Evolutionary conservation across 1,140 invertebrate genomes (phyloP).

Genomic region (Oscheius sp.): DNA sequence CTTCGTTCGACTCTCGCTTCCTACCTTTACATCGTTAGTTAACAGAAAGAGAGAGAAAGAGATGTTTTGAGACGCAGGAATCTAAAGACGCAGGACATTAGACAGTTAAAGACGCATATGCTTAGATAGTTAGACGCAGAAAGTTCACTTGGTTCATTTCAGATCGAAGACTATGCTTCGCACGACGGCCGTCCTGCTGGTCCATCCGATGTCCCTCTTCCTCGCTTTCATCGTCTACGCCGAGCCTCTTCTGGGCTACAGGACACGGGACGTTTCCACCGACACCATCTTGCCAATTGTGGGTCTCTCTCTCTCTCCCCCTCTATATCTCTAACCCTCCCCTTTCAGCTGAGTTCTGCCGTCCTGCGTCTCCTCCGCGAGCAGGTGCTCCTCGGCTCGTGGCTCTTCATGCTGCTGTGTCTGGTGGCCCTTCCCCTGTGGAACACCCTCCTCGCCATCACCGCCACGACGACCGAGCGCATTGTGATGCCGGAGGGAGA

Average conservation of each 20-base stretch:
- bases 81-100: neutral
- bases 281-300: neutral
- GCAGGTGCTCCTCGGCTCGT: constrained; percentile 1
- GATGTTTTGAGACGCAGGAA: too few relatives aligned
- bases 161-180: neutral
- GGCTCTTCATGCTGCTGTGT: neutral
- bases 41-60: too few relatives aligned
- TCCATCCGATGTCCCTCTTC: neutral
- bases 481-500: neutral
- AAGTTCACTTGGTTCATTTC: neutral
- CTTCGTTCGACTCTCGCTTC: neutral
- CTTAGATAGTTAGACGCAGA: neutral
- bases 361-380: neutral
- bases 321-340: neutral
- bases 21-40: neutral
- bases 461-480: neutral
- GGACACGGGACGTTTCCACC: neutral
- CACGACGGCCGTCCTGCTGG: neutral
- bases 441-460: neutral
- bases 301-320: neutral
- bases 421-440: constrained; percentile 2
- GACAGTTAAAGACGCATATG: neutral
- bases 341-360: neutral
- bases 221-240: neutral
- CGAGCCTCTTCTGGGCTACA: neutral